Evolutionary conservation across 2,888 invertebrate species (phyloP).

Genomic region (Microctonus hyperodae): DNA sequence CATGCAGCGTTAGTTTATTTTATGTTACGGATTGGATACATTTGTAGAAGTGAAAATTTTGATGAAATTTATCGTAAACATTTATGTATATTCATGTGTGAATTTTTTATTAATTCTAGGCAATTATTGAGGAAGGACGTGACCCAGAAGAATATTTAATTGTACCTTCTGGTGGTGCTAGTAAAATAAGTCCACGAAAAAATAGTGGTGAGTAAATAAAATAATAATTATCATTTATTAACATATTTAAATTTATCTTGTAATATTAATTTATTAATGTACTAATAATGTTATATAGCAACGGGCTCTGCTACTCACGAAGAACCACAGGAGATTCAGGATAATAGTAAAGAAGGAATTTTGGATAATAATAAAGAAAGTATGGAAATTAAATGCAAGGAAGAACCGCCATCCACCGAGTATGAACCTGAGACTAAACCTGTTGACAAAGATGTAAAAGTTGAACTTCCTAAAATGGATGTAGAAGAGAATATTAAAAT

Average conservation of each 20-base stretch:
- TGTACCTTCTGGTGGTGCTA: constrained; percentile 54
- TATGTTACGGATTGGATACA: neutral
- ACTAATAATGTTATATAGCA: constrained; percentile 17
- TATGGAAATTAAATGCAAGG: constrained; percentile 44
- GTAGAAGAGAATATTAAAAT: constrained; percentile 29
- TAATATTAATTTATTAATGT: neutral
- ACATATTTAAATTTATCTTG: neutral
- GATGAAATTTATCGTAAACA: neutral
- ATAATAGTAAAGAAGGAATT: constrained; percentile 49
- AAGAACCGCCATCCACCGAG: constrained; percentile 35
- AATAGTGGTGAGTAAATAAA: constrained; percentile 50
- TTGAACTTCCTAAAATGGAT: constrained; percentile 30
- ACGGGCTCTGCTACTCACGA: constrained; percentile 18
- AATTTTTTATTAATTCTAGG: constrained; percentile 63
- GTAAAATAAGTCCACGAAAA: constrained; percentile 51
- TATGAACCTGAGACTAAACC: constrained; percentile 34
- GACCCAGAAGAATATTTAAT: constrained; percentile 75
- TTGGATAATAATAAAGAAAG: constrained; percentile 42
- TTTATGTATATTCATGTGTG: neutral
- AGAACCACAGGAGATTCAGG: constrained; percentile 34
- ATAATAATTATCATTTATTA: constrained; percentile 19
- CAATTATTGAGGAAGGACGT: constrained; percentile 73
- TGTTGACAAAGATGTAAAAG: neutral
- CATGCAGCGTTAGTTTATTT: neutral
- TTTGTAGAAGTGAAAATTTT: neutral